Evolutionary conservation across 2,797 vertebrate species (phyloP).

Genomic region (Cetoscarus ocellatus): DNA sequence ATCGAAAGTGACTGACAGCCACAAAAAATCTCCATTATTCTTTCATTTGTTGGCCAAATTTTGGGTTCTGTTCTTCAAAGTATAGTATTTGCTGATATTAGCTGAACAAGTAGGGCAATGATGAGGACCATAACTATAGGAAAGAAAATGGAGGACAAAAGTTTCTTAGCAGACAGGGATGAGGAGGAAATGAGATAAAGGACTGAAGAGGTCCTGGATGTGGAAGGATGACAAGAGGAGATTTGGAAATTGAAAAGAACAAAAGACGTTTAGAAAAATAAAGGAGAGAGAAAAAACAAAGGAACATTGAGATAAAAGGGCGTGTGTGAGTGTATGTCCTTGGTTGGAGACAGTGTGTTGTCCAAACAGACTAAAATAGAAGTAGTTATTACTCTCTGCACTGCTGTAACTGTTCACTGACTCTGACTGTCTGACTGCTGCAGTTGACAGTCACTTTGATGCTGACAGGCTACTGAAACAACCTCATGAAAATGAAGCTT

Average conservation of each 20-base stretch:
- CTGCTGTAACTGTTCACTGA: slow-evolving; percentile 32
- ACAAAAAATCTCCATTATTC: no score
- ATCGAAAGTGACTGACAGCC: no score
- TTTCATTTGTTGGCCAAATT: no score
- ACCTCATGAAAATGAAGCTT: not conserved
- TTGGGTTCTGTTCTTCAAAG: no score
- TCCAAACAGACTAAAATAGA: slow-evolving; percentile 71
- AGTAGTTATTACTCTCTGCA: slow-evolving; percentile 57
- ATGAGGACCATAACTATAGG: no score
- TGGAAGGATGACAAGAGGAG: not conserved
- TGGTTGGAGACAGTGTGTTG: slow-evolving; percentile 35
- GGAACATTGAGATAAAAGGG: slow-evolving; percentile 16
- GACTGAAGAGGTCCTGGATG: not conserved
- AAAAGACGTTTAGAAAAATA: slow-evolving; percentile 2
- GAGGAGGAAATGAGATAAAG: not conserved
- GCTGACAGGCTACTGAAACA: not conserved
- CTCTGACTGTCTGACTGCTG: not conserved
- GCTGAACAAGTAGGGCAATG: no score
- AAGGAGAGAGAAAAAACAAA: not conserved
- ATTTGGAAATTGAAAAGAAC: not conserved
- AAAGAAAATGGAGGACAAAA: not conserved
- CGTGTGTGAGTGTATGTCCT: slow-evolving; percentile 42
- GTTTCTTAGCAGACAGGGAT: not conserved
- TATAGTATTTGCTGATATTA: no score
- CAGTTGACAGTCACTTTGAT: not conserved